Conservation (phyloP, 1,140 invertebrate genomes). For the Dendrolimus punctatus region DNA sequence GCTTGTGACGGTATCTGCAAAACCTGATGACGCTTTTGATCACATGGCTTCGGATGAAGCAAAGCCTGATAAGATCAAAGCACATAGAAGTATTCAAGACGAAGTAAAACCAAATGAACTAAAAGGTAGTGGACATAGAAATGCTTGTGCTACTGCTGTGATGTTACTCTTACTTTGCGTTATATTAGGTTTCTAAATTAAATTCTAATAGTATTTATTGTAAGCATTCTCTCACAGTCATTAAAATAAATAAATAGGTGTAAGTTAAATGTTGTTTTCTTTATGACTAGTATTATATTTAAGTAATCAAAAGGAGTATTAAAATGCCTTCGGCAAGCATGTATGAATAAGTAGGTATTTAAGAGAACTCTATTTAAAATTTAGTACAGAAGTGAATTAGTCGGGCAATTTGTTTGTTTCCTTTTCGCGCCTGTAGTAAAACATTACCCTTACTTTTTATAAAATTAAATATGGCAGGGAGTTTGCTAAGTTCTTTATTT, state of each 20-base stretch:
- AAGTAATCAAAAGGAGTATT: too few species aligned
- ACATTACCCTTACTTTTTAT: too few species aligned
- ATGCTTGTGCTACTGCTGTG: conserved; percentile 21
- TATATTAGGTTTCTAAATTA: conserved; percentile 34
- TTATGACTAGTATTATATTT: background rate
- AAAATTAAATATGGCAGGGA: too few species aligned
- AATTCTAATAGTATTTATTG: conserved; percentile 16
- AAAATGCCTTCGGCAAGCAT: too few species aligned
- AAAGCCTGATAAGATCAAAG: conserved; percentile 44
- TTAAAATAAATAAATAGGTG: conserved; percentile 51
- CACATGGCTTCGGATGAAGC: conserved; percentile 54
- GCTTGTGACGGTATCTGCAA: conserved; percentile 52
- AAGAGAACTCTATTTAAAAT: too few species aligned
- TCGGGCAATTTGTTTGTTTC: too few species aligned
- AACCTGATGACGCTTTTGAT: conserved; percentile 37
- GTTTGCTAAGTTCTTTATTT: too few species aligned
- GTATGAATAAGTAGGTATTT: too few species aligned
- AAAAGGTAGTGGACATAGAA: conserved; percentile 22
- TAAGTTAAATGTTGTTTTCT: conserved; percentile 14
- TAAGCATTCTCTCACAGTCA: conserved; percentile 51
- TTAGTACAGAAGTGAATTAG: too few species aligned
- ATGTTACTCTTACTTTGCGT: conserved; percentile 24
- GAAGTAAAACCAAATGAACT: conserved; percentile 15
- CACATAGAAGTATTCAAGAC: conserved; percentile 45
- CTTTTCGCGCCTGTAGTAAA: too few species aligned